Evolutionary conservation across 2,797 vertebrate species (phyloP).

Genomic region (Tangara arthus): DNA sequence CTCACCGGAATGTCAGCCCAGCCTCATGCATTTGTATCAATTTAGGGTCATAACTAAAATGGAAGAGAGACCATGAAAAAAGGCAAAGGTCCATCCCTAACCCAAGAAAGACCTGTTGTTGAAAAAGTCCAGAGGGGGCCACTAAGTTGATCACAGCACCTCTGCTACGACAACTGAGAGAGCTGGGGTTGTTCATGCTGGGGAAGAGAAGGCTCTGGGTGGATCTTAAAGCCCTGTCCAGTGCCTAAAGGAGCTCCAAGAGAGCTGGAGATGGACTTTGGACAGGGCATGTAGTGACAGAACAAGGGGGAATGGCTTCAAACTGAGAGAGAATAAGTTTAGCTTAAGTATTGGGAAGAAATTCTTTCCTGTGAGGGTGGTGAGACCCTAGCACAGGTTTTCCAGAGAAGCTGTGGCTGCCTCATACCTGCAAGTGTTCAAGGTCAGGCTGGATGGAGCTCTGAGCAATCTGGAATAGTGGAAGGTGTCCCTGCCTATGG

Average conservation of each 20-base stretch:
- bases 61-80: neutral
- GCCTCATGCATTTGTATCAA: neutral
- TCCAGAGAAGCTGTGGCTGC: neutral
- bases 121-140: neutral
- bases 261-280: neutral
- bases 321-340: neutral
- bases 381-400: neutral
- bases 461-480: neutral
- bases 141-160: neutral
- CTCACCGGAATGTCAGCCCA: fast-evolving
- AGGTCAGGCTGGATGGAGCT: neutral
- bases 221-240: neutral
- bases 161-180: neutral
- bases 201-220: neutral
- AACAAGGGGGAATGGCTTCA: neutral
- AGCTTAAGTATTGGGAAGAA: neutral
- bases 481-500: neutral
- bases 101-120: neutral
- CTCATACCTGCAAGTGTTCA: neutral
- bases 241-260: neutral
- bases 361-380: neutral
- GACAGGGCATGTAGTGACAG: neutral
- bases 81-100: neutral
- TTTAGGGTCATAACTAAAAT: neutral
- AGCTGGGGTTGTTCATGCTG: neutral